Percentiles rank a stretch among this genome's conserved stretches.
Conservation (phyloP, 2,888 invertebrate species). For the Entomobrya multifasciata region DNA sequence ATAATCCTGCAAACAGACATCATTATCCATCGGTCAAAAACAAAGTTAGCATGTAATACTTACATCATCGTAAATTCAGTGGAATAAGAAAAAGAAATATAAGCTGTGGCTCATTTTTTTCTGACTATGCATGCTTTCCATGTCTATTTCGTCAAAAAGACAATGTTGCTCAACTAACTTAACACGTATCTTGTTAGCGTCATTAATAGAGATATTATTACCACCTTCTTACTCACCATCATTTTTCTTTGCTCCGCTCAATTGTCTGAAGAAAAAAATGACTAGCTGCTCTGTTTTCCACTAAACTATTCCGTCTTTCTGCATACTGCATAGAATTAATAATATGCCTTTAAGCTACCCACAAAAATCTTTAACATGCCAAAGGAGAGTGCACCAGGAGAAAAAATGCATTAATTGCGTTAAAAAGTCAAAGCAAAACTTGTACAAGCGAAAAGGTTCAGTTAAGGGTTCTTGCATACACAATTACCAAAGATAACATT, state of each 20-base stretch:
- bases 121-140: slow-evolving; percentile 1
- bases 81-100: neutral
- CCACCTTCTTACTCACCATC: slow-evolving; percentile 63
- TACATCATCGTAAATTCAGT: neutral
- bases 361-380: neutral
- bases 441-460: slow-evolving; percentile 5
- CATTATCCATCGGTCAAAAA: slow-evolving; percentile 8
- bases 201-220: slow-evolving; percentile 66
- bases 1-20: slow-evolving; percentile 1
- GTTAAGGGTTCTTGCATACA: slow-evolving; percentile 31
- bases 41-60: slow-evolving; percentile 13
- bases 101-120: neutral
- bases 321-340: too few relatives aligned
- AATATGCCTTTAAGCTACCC: neutral
- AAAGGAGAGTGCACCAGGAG: neutral
- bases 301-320: neutral
- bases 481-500: slow-evolving; percentile 7
- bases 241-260: slow-evolving; percentile 34
- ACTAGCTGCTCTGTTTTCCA: neutral
- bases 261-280: slow-evolving; percentile 9
- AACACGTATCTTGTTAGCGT: slow-evolving; percentile 68
- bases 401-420: slow-evolving; percentile 48
- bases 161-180: slow-evolving; percentile 8
- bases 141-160: too few relatives aligned
- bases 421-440: slow-evolving; percentile 9